Evolutionary conservation across 2,113 vertebrate species (phyloP).

Genomic region (Trematocara stigmaticum): DNA sequence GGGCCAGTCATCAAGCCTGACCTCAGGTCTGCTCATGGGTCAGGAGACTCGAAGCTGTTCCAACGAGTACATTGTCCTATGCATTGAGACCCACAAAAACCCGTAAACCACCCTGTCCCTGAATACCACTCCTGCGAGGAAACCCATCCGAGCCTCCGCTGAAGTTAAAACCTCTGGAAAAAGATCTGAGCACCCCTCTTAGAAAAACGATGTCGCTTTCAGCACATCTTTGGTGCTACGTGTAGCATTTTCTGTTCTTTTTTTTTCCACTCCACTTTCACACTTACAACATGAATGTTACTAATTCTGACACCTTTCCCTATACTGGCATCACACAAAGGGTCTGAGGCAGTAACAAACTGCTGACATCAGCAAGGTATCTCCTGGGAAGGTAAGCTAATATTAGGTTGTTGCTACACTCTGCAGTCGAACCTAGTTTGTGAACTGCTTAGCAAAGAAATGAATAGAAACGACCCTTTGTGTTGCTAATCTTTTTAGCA

Average conservation of each 20-base stretch:
- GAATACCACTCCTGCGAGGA: neutral
- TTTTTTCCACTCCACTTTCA: neutral
- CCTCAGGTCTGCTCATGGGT: constrained; percentile 81
- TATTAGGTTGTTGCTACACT: neutral
- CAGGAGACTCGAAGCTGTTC: constrained; percentile 87
- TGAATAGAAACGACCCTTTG: neutral
- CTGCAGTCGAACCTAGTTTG: neutral
- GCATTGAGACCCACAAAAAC: constrained; percentile 82
- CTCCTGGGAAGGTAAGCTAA: neutral
- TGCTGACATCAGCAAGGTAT: neutral
- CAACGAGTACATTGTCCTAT: constrained; percentile 85
- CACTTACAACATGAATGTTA: neutral
- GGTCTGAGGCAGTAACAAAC: neutral
- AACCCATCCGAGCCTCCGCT: neutral
- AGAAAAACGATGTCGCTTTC: neutral
- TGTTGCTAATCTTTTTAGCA: neutral
- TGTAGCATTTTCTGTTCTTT: constrained; percentile 5
- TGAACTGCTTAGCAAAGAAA: accelerated
- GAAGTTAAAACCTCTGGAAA: constrained; percentile 28
- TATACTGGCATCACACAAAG: neutral
- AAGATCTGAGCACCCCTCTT: neutral
- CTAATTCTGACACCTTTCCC: neutral
- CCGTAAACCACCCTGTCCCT: neutral
- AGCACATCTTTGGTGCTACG: neutral
- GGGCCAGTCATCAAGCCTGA: constrained; percentile 85